Conservation (phyloP, 2,797 vertebrate species). For the Choloepus didactylus region DNA sequence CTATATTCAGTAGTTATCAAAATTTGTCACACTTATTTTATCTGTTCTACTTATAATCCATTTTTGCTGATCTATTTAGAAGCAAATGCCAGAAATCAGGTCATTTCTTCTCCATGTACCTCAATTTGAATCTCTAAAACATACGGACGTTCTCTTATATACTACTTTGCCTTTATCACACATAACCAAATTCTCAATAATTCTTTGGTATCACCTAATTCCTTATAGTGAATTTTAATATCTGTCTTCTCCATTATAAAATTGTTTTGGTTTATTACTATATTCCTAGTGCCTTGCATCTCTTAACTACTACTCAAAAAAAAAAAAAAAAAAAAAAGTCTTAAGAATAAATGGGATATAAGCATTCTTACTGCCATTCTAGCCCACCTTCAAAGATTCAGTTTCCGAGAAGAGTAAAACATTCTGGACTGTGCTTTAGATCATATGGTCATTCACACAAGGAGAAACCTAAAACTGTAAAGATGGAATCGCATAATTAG, state of each 20-base stretch:
- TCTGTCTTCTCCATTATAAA: background rate
- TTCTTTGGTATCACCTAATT: constrained; percentile 8
- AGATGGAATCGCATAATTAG: constrained; percentile 39
- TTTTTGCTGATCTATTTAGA: background rate
- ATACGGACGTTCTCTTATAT: background rate
- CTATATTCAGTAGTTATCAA: too few relatives aligned
- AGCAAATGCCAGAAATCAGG: background rate
- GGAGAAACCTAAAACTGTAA: constrained; percentile 31
- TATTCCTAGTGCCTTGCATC: background rate
- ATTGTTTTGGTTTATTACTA: background rate
- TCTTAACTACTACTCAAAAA: background rate
- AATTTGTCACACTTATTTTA: background rate
- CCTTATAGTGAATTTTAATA: background rate
- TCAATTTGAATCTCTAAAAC: constrained; percentile 3
- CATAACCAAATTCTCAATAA: background rate
- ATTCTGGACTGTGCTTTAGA: constrained; percentile 12
- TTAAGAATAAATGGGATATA: background rate
- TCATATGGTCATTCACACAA: constrained; percentile 17
- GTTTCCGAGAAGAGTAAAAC: constrained; percentile 24
- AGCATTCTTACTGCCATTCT: background rate
- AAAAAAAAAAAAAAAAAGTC: background rate
- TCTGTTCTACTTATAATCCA: background rate
- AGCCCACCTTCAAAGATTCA: background rate
- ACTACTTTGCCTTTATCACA: background rate
- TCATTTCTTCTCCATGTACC: background rate